Base-by-base conservation (phyloP, 2,797 vertebrate genomes). In the Tympanoctomys barrerae region DNA sequence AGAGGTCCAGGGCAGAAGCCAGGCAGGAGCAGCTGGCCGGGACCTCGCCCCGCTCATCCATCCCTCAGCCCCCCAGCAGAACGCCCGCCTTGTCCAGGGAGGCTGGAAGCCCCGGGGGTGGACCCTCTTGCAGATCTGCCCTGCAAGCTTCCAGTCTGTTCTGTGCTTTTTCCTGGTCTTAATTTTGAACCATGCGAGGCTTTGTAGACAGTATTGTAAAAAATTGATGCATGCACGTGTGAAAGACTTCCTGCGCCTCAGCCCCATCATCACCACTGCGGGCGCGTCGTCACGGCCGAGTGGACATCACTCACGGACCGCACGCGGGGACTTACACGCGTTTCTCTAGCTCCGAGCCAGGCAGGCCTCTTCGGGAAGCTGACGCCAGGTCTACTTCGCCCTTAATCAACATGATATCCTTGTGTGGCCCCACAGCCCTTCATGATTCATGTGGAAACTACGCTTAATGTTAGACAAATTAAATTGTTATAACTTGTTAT, bases 321-420 rank as follows among this genome's bases (percentile, higher is more conserved):
- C 0, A 0, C 28, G 49, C 0, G 0, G n/a, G 28, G 3, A 11
- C 26, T 2, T 2, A 4, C 4, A 11, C 1, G 12, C 0, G 22
- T 19, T 75, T 42, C 61, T 12, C 70, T 59, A 39, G 6, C 2
- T 22, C 81, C 39, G 12, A 49, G 39, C 28, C 1, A 3, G 28
- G 24, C 28, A 21, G 10, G 22, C 36, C 18, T 42, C 24, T 18
- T 3, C 26, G 7, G n/a, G 22, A 1, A 0, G 18, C 22, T 19
- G 28, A 61, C 6, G 4, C 46, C 2, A 16, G 33, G 24, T 36
- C 68, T 5, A 0, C 1, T 0, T 5, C 5, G 2, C 7, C 73
- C 24, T 6, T 1, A 13, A 64, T 46, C 81, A 12, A 10, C 31
- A 4, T 36, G 4, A 1, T 26, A 19, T 0, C 62, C 61, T 1